Base-by-base conservation (phyloP, 1,140 invertebrate species). In the Philopotamus ludificatus region DNA sequence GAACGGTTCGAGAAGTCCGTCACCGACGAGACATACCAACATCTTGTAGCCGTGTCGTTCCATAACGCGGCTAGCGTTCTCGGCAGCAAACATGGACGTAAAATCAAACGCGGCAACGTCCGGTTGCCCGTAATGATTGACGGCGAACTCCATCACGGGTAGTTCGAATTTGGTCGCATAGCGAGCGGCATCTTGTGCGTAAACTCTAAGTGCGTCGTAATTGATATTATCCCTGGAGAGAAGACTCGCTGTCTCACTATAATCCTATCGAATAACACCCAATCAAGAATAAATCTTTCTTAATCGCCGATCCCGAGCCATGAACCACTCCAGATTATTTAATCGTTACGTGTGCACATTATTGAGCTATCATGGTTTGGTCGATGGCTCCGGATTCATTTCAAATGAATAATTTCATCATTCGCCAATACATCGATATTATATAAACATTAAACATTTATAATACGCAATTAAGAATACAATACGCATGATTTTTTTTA, bases 71-170 rank as follows among this genome's bases (percentile, higher is more conserved):
- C 77, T 77, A n/a, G 79, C 78, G 82, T 98, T 97, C 77, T 98
- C 94, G 0, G 97, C 94, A 2, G 94, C 93, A 80, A 95, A 99
- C 92, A 99, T 96, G 0, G 95, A 97, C 0, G 97, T 99, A 75
- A 99, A 99, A 79, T 99, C 97, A 79, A 99, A 99, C 87, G 99
- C 95, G n/a, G 96, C 95, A 0, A 99, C 93, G 79, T 99, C 97
- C 1, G 95, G 91, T 75, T 98, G 92, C 1, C 95, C 94, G 75
- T 97, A 97, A 79, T 98, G 95, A 82, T 99, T 99, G 0, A 97
- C 91, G 1, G 97, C 96, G 81, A 98, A 99, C 75, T 98, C 94
- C 63, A 94, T 81, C 66, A 90, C 83, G 26, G 92, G 89, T 79
- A 99, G 86, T 74, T 92, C 87, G 74, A 94, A 91, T 75, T 94